Base-by-base conservation (phyloP, 2,888 invertebrate genomes). In the Heliconius cydno region DNA sequence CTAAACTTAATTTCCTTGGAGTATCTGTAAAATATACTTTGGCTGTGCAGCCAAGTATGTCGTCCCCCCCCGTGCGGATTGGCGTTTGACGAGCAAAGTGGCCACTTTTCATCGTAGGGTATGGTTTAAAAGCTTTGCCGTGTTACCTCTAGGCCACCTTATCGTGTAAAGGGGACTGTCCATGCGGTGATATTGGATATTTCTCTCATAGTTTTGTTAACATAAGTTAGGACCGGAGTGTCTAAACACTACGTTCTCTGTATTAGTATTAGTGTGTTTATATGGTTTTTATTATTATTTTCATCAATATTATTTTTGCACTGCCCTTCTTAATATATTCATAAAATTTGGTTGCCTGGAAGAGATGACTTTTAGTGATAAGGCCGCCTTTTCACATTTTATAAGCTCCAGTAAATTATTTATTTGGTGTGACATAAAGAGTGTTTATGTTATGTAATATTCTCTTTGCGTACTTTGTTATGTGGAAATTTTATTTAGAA, bases 51-150 rank as follows among this genome's bases (percentile, higher is more conserved):
- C 80, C 60, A 76, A 81, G 73, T 83, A 80, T 85, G 81, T 79
- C 84, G 84, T 83, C 79, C 82, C 80, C 81, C 28, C 85, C 86
- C 86, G 74, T 79, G 82, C 82, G 87, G 92, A 92, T 92, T 92
- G 92, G 91, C 93, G 85, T 90, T 91, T 94, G 94, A 94, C 93
- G 92, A 90, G 90, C 89, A 92, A 94, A 94, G 94, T 94, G 93
- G 92, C 89, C 90, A 93, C 92, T 93, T 93, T 92, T 92, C 92
- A 92, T 92, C 90, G 90, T 90, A 91, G 88, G 92, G 90, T 88
- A 89, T 93, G 90, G 88, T 87, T 90, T 93, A 90, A 94, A 92
- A 94, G 94, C 94, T 90, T 94, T 93, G 87, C 92, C 92, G 86
- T 94, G 94, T 94, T 89, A 86, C 89, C 88, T 87, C 86, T 80